phyloP scores from a whole-genome alignment of 2,113 vertebrate genomes.

The Toxostoma redivivum region DNA sequence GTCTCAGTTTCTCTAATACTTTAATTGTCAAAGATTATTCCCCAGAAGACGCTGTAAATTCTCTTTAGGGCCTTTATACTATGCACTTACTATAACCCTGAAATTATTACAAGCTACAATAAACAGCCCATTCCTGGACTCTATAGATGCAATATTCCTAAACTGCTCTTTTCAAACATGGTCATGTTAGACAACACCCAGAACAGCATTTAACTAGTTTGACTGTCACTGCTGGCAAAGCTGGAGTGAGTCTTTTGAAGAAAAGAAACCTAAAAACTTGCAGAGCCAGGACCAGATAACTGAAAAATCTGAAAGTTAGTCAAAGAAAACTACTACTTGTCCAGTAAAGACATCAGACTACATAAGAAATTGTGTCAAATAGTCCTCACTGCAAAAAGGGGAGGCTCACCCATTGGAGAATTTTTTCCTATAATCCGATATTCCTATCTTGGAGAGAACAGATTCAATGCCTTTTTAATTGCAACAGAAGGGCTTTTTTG shows the following conservation, averaged over 20 bases:
- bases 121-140: neutral
- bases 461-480: neutral
- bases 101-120: neutral
- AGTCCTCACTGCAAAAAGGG: neutral
- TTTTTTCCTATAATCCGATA: neutral
- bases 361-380: neutral
- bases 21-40: neutral
- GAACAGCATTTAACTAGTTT: neutral
- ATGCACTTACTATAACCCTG: neutral
- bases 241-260: neutral
- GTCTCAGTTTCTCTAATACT: neutral
- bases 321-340: neutral
- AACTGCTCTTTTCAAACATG: neutral
- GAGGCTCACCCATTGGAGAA: neutral
- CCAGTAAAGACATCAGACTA: neutral
- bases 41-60: neutral
- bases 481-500: neutral
- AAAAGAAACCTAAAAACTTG: neutral
- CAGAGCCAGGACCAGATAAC: neutral
- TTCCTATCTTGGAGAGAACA: neutral
- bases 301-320: neutral
- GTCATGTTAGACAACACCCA: neutral
- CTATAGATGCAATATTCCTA: neutral
- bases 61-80: neutral
- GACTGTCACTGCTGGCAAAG: neutral